Evolutionary conservation across 2,113 vertebrate genomes (phyloP), one percentile per base, ranked within the genome.

Genomic region (Cyanoramphus novaezelandiae): DNA sequence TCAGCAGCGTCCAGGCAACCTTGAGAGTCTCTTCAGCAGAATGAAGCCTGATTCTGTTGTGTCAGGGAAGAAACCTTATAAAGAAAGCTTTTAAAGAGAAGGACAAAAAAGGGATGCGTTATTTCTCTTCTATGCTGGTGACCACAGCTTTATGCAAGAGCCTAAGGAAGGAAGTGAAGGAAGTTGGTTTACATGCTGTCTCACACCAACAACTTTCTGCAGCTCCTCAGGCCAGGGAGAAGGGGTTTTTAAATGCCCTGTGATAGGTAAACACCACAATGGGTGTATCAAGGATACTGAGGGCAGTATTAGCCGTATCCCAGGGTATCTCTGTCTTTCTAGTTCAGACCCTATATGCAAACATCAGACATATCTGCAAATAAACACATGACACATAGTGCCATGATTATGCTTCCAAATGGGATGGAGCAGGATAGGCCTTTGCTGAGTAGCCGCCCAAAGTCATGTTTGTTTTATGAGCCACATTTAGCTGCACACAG

Each of bases 151-250:
- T 88, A 63, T 0, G 3, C 69, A 96, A 96, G 76, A 71, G 62
- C 4, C 9, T 24, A 64, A 96, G 95, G 93, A 97, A 97, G 97
- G 97, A 96, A 97, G 79, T 97, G 86, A 95, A 89, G 90, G 86
- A 96, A 96, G 69, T 8, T 43, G 29, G 27, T 76, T 24, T 20
- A 74, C 5, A 0, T 82, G 55, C 39, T 85, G 12, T 7, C 28
- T 65, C 18, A 10, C 10, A 39, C 21, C 53, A 89, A 52, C 52
- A 92, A 14, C 70, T 86, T 44, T 75, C 60, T 46, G 27, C 24
- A 85, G 80, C 46, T 82, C 49, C 72, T 39, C 49, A 28, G 23
- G 41, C 18, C 46, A 21, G 6, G n/a, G 31, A 92, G 68, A 85
- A 67, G 11, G 31, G 37, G 13, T 60, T 47, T 46, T 88, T 52